These are phyloP conservation scores for Agrypnia vestita DNA, from an alignment of 1,140 invertebrate species.

Conservation along the genomic window DNA sequence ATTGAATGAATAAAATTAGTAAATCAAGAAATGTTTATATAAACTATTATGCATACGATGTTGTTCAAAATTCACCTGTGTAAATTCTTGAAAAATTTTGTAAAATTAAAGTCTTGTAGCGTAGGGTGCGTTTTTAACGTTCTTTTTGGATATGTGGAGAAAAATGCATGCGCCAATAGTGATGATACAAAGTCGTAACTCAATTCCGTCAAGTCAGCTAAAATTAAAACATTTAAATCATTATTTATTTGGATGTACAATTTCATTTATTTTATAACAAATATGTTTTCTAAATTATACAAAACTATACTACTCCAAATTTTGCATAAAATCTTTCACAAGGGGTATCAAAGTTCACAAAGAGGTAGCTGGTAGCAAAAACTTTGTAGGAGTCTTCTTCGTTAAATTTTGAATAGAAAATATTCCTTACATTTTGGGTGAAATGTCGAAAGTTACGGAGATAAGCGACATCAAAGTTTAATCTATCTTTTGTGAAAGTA, in stretches of 20 bases:
- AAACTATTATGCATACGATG: neutral
- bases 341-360: too few species aligned
- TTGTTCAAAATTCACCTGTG: conserved; percentile 69
- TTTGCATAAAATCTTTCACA: too few species aligned
- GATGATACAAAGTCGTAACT: conserved; percentile 83
- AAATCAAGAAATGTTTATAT: neutral
- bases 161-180: conserved; percentile 86
- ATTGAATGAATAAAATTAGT: conserved; percentile 3
- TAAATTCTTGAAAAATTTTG: conserved; percentile 83
- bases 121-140: conserved; percentile 86
- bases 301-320: too few species aligned
- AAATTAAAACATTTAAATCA: conserved; percentile 58
- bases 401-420: too few species aligned
- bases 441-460: too few species aligned
- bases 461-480: too few species aligned
- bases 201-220: conserved; percentile 80
- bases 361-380: too few species aligned
- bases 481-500: neutral
- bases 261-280: too few species aligned
- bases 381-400: too few species aligned
- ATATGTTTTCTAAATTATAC: too few species aligned
- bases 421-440: too few species aligned
- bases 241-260: neutral
- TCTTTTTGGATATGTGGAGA: conserved; percentile 87
- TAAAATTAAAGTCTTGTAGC: conserved; percentile 86